Conservation (phyloP, 2,888 invertebrate species). For the Byasa hedistus region DNA sequence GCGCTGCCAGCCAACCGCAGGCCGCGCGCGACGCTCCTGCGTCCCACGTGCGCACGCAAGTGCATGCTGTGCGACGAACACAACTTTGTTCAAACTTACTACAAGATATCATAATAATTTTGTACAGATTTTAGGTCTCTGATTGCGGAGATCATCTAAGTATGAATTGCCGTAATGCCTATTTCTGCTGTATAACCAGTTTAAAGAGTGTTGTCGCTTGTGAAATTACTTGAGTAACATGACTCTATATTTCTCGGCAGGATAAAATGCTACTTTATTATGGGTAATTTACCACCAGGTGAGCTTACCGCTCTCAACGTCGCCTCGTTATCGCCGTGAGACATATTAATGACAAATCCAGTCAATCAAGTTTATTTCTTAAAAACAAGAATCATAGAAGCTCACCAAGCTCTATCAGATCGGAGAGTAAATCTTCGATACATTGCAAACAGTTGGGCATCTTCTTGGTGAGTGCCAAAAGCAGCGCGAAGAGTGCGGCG, state of each 20-base stretch:
- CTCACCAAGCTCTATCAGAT: constrained; percentile 58
- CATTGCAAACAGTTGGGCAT: constrained; percentile 69
- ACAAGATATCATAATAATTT: background rate
- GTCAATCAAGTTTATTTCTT: no score
- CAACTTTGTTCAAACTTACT: background rate
- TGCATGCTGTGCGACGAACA: background rate
- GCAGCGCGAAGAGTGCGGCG: constrained; percentile 83
- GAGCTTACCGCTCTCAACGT: no score
- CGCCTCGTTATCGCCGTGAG: no score
- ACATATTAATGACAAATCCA: no score
- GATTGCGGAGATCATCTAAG: no score
- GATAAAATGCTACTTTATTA: no score
- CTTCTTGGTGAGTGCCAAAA: constrained; percentile 84
- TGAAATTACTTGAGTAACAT: no score
- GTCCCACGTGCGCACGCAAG: constrained; percentile 63
- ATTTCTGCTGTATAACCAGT: no score
- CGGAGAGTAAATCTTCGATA: constrained; percentile 55
- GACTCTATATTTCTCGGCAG: no score
- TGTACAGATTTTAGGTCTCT: background rate
- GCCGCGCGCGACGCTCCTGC: constrained; percentile 60
- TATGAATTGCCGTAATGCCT: no score
- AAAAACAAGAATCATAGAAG: background rate
- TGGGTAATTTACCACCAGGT: no score
- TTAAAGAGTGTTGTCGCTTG: no score
- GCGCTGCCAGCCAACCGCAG: constrained; percentile 61